These are phyloP conservation scores for Epirrhoe tristata DNA, from an alignment of 2,888 invertebrate species.

Conservation along the genomic window DNA sequence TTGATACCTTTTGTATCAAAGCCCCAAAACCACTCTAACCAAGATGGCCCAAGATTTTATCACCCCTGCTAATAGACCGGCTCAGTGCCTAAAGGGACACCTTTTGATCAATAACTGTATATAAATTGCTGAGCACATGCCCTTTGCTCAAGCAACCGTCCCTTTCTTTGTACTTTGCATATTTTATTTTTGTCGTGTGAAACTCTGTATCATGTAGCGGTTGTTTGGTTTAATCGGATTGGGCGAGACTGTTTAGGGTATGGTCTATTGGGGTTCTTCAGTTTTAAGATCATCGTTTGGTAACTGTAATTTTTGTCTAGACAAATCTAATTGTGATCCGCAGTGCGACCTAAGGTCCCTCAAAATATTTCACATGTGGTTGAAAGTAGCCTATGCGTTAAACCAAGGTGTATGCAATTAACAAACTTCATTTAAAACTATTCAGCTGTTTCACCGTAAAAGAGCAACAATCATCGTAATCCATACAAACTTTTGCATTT, in stretches of 20 bases:
- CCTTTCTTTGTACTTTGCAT: slow-evolving; percentile 69
- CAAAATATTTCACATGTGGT: too few relatives aligned
- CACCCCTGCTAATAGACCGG: slow-evolving; percentile 77
- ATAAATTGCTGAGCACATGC: slow-evolving; percentile 82
- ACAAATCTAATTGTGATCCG: too few relatives aligned
- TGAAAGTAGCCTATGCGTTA: too few relatives aligned
- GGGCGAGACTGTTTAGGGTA: not conserved
- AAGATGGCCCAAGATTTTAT: slow-evolving; percentile 75
- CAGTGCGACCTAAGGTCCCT: too few relatives aligned
- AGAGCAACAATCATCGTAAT: too few relatives aligned
- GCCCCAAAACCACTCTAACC: slow-evolving; percentile 32
- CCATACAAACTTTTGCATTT: too few relatives aligned
- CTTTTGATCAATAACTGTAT: slow-evolving; percentile 86
- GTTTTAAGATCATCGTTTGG: not conserved
- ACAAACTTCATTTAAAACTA: too few relatives aligned
- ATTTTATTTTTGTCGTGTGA: slow-evolving; percentile 53
- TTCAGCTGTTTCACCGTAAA: too few relatives aligned
- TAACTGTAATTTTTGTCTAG: too few relatives aligned
- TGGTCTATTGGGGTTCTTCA: not conserved
- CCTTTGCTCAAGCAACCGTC: slow-evolving; percentile 76
- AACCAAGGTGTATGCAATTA: too few relatives aligned
- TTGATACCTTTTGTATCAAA: slow-evolving; percentile 6
- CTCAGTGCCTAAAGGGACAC: slow-evolving; percentile 80
- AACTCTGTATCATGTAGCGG: slow-evolving; percentile 41
- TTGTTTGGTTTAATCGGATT: slow-evolving; percentile 14